phyloP scores from a whole-genome alignment of 2,113 vertebrate genomes.

The Gila orcuttii region DNA sequence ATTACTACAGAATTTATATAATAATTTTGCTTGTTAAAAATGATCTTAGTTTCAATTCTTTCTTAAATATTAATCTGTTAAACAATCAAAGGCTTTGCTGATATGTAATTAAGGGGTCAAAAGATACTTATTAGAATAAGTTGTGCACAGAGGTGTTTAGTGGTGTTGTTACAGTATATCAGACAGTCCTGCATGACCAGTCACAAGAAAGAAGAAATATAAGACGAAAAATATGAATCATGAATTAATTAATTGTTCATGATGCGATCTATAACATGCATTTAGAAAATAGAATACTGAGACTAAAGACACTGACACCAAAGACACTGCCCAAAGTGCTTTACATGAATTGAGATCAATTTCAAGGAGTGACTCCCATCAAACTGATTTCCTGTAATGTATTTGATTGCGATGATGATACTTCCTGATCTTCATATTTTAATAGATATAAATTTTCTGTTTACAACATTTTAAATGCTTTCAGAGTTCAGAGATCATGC shows the following conservation, averaged over 20 bases:
- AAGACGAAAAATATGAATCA: not conserved
- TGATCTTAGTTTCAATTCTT: not conserved
- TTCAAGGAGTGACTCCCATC: not conserved
- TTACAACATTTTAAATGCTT: not conserved
- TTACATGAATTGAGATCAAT: no score
- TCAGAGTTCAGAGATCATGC: no score
- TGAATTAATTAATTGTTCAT: no score
- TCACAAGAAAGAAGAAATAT: not conserved
- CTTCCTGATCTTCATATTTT: not conserved
- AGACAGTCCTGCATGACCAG: not conserved
- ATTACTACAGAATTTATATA: not conserved
- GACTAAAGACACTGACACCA: no score
- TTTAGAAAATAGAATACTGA: no score
- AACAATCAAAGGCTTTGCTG: not conserved
- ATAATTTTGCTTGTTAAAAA: not conserved
- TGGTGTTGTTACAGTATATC: not conserved
- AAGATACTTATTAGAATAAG: not conserved
- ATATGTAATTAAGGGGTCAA: not conserved
- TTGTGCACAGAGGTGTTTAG: not conserved
- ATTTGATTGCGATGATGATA: not conserved
- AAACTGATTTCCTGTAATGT: not conserved
- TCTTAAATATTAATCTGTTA: not conserved
- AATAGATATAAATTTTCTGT: not conserved
- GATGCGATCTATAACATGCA: no score
- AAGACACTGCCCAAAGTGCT: no score